These are phyloP conservation scores for Aphis gossypii DNA, from an alignment of 1,140 invertebrate species.

Conservation along the genomic window DNA sequence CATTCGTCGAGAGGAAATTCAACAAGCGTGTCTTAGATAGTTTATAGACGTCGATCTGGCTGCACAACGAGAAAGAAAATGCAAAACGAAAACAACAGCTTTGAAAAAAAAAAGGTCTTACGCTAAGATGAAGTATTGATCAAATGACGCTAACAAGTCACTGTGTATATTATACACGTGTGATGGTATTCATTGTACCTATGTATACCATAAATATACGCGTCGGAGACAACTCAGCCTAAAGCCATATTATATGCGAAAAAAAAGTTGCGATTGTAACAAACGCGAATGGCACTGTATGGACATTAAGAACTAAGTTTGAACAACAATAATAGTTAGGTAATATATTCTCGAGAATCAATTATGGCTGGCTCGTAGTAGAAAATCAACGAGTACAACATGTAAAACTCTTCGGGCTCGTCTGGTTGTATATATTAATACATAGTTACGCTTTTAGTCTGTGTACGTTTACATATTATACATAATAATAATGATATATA, in stretches of 20 bases:
- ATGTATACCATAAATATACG: neutral
- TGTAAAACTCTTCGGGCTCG: neutral
- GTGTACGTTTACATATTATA: neutral
- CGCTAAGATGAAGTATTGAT: constrained; percentile 16
- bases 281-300: no score
- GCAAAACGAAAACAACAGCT: neutral
- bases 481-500: neutral
- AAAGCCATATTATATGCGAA: neutral
- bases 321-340: neutral
- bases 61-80: neutral
- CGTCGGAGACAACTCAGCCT: neutral
- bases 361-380: neutral
- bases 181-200: neutral
- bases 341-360: neutral
- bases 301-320: neutral
- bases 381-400: neutral
- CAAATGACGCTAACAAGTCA: neutral
- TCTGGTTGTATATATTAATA: neutral
- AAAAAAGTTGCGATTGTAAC: neutral
- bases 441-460: neutral
- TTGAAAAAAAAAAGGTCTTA: neutral
- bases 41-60: neutral
- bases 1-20: neutral
- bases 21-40: neutral
- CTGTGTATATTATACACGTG: neutral